Percentiles rank a stretch among this genome's conserved stretches.
These are phyloP conservation scores for Microcebus ravelobensis DNA, from an alignment of 2,113 vertebrate genomes.

Conservation along the genomic window DNA sequence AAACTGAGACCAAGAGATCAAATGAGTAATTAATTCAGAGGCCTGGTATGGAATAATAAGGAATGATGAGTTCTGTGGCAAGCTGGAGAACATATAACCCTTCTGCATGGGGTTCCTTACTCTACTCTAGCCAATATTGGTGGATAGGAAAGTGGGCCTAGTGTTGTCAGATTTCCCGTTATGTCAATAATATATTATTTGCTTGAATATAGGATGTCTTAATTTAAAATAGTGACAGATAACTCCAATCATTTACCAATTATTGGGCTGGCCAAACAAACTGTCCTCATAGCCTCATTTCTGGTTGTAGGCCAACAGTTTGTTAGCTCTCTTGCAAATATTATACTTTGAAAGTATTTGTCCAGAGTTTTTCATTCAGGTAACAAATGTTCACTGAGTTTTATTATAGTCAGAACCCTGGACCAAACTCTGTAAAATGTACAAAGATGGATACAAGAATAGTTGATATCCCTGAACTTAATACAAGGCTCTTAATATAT, in stretches of 20 bases:
- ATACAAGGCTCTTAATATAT: background rate
- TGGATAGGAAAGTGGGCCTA: background rate
- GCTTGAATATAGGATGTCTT: background rate
- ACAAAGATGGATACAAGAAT: background rate
- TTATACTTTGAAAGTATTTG: background rate
- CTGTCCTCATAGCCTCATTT: background rate
- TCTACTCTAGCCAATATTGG: background rate
- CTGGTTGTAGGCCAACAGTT: background rate
- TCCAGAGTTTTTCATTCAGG: background rate
- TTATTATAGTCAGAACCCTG: background rate
- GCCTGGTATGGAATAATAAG: background rate
- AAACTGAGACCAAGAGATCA: background rate
- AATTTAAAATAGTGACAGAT: background rate
- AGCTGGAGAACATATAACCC: rapidly evolving
- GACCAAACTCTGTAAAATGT: background rate
- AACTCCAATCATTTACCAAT: background rate
- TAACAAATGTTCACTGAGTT: background rate
- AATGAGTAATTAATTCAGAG: background rate
- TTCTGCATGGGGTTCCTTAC: background rate
- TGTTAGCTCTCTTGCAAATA: background rate
- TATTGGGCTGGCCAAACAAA: background rate
- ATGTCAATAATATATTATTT: background rate
- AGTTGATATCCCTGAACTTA: background rate
- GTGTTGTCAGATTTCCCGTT: background rate
- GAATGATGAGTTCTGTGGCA: rapidly evolving